Conservation (phyloP, 2,888 invertebrate species). For the Opisthograptis luteolata region DNA sequence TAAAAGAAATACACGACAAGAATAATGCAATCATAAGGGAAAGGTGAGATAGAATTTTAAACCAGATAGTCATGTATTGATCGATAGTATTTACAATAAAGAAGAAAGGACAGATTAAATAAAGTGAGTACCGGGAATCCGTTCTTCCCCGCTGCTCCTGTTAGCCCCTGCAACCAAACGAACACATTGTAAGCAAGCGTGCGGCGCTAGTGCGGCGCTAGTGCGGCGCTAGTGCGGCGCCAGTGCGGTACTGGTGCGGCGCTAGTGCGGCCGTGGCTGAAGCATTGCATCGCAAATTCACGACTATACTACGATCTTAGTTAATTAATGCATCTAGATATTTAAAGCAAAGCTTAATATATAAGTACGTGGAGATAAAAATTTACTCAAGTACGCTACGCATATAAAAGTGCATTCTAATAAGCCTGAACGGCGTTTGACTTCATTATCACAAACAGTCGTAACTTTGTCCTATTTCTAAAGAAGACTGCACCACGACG, state of each 20-base stretch:
- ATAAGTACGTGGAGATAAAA: too few relatives aligned
- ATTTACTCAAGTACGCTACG: too few relatives aligned
- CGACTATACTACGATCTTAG: too few relatives aligned
- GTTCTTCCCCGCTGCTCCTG: constrained; percentile 93
- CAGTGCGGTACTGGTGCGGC: neutral
- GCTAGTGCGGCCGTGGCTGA: neutral
- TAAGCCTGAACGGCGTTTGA: too few relatives aligned
- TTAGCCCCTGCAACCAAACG: constrained; percentile 87
- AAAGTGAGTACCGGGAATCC: constrained; percentile 91
- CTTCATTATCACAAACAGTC: too few relatives aligned
- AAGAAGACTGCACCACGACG: too few relatives aligned
- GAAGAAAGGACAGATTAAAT: neutral
- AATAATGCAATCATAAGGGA: neutral
- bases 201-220: neutral
- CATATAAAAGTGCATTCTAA: too few relatives aligned
- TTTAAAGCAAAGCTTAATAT: too few relatives aligned
- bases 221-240: neutral
- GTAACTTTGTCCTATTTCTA: too few relatives aligned
- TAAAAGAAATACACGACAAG: neutral
- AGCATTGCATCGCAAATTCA: too few relatives aligned
- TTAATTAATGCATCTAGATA: too few relatives aligned
- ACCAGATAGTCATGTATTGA: neutral
- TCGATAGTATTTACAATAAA: constrained; percentile 1
- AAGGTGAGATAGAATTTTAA: neutral
- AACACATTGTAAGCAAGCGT: constrained; percentile 38